Conservation (phyloP, 2,797 vertebrate genomes). For the Sebastes minor region DNA sequence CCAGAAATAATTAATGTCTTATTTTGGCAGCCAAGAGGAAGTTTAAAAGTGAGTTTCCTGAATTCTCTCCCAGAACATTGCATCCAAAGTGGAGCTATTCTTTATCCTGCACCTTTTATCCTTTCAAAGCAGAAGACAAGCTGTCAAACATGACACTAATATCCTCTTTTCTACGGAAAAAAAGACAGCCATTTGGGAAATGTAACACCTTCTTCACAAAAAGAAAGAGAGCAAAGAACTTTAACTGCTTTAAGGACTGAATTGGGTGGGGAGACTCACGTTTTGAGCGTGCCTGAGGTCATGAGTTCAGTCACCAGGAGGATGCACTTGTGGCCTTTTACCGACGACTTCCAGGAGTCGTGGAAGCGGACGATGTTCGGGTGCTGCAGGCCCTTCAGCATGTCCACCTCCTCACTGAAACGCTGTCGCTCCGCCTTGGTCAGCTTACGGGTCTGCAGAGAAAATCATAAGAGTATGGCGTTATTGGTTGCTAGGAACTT, state of each 20-base stretch:
- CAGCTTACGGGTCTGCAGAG: conserved; percentile 90
- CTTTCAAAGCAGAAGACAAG: conserved; percentile 6
- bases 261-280: conserved; percentile 82
- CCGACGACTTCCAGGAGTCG: conserved; percentile 95
- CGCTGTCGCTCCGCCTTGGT: conserved; percentile 93
- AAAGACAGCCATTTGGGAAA: not conserved
- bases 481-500: not conserved
- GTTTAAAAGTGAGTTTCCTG: conserved; percentile 30
- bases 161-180: not conserved
- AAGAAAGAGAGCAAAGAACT: not conserved
- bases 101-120: not conserved
- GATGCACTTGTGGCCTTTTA: conserved; percentile 96
- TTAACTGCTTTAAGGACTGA: not conserved
- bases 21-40: conserved; percentile 47
- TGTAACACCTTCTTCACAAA: not conserved
- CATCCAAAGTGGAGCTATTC: not conserved
- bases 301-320: conserved; percentile 97
- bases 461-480: not conserved
- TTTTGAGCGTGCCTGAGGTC: conserved; percentile 98
- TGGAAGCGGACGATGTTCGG: conserved; percentile 99
- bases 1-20: conserved; percentile 6
- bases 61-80: not conserved
- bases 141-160: conserved; percentile 17
- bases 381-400: conserved; percentile 98
- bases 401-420: conserved; percentile 98